Evolutionary conservation across 2,888 invertebrate species (phyloP), one percentile per base, ranked within the genome.

Genomic region (Muschampia plurimacula): DNA sequence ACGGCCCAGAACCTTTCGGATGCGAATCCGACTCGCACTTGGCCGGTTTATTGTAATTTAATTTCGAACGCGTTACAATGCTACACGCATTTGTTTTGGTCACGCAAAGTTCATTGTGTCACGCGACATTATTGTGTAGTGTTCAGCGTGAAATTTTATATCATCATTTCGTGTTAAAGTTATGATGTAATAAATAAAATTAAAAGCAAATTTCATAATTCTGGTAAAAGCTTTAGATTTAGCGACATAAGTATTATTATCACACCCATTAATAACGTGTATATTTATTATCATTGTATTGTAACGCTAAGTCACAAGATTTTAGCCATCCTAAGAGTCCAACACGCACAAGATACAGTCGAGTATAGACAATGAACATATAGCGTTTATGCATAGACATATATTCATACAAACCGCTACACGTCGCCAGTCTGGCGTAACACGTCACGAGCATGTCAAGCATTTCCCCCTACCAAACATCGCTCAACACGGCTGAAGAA

Each of bases 71-170:
- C 70, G 65, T 71, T 36, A 46, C 70, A 62, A 63, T 64, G 44
- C 57, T 59, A 59, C 65, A 67, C 71, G 74, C 69, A 67, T 69
- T 75, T 79, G 79, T 79, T 78, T 77, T 75, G 77, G 81, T 79
- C 80, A 82, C 79, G 77, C 78, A 74, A 77, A 71, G 74, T 73
- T 74, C 70, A 67, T 69, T 36, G 72, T 73, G 75, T 76, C 82
- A 81, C 79, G 80, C 79, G 76, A 79, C 76, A 73, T 67, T 62
- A 67, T 69, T 69, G 57, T 59, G 7, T 15, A 49, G 67, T 55
- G 76, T 74, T 73, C 66, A 10, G 65, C 70, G 70, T 70, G 59
- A 70, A 70, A 73, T 62, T 74, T 72, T 22, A 65, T 63, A 64
- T 69, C 52, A 52, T 36, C 59, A 36, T 36, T 28, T 36, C 13